phyloP scores from a whole-genome alignment of 1,140 invertebrate genomes.

The Heterodera schachtii region DNA sequence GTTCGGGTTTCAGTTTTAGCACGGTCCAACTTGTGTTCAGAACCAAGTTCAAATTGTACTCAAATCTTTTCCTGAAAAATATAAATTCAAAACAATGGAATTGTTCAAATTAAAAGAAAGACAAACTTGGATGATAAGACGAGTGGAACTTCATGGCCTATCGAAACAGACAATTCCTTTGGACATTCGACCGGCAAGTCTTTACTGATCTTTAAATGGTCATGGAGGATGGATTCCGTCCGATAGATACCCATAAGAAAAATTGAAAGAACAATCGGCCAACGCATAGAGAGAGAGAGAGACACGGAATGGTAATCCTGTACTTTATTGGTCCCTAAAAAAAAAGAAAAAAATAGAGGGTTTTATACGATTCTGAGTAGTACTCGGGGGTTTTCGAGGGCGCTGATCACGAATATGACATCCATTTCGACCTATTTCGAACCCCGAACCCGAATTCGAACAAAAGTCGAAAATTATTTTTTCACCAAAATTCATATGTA shows the following conservation, averaged over 20 bases:
- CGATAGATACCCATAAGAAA: not conserved
- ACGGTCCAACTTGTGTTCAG: not conserved
- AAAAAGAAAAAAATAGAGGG: too few relatives aligned
- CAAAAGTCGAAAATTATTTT: too few relatives aligned
- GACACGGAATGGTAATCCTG: too few relatives aligned
- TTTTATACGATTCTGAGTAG: too few relatives aligned
- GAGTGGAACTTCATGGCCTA: not conserved
- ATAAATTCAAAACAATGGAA: not conserved
- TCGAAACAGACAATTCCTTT: not conserved
- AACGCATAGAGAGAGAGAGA: not conserved
- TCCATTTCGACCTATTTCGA: too few relatives aligned
- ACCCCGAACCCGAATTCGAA: too few relatives aligned
- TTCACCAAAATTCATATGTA: too few relatives aligned
- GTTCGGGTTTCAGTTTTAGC: not conserved
- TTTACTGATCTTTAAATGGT: not conserved
- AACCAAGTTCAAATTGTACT: not conserved
- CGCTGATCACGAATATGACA: too few relatives aligned
- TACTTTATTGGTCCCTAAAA: too few relatives aligned
- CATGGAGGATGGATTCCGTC: not conserved
- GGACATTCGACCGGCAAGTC: not conserved
- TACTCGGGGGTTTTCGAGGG: too few relatives aligned
- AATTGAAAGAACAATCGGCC: not conserved
- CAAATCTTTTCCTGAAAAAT: not conserved
- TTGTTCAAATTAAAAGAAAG: not conserved
- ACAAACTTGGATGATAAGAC: not conserved